Evolutionary conservation across 2,888 invertebrate species (phyloP), one percentile per base, ranked within the genome.

Genomic region (Troides helena): DNA sequence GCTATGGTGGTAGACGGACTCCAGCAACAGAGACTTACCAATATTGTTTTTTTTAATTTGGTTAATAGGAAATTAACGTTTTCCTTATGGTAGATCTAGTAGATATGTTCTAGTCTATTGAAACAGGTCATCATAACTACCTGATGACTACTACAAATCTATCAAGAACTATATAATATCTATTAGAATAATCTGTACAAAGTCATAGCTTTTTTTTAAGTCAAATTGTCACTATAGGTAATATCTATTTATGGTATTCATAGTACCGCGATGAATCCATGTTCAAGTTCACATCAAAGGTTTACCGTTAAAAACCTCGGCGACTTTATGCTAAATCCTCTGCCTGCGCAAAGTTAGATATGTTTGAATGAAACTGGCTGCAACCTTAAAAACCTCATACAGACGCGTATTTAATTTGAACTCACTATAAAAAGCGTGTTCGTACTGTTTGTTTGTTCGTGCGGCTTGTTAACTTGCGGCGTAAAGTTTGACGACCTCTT

Each of bases 401-500:
- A 43, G 59, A 60, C 67, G 63, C 59, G 64, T 64, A 64, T 65
- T 70, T 70, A 64, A 70, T 70, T 67, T 59, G 67, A 67, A 67
- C 67, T 67, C 25, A 70, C 67, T 70, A 70, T 70, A 67, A 70
- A 70, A 70, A 70, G 63, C 67, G 62, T 72, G 62, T 61, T 74
- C 70, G 71, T 71, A 76, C 70, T 75, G 78, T 78, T 76, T 82
- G 78, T 81, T 78, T 80, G 77, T 72, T 66, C 73, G 68, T 53
- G 74, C 71, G 72, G 77, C 75, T 77, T 71, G 78, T 77, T 78
- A 78, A 75, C 77, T 73, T 70, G 69, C 65, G 70, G 68, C 61
- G 73, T 67, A 73, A 76, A 79, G 81, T 79, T 80, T 78, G 75
- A 72, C 72, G 79, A 79, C 75, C 81, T 72, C 72, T 74, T 75